A percentile compares a stretch with the other conserved stretches of the same genome.
These are phyloP conservation scores for Potorous gilbertii DNA, from an alignment of 2,797 vertebrate species.

Conservation along the genomic window DNA sequence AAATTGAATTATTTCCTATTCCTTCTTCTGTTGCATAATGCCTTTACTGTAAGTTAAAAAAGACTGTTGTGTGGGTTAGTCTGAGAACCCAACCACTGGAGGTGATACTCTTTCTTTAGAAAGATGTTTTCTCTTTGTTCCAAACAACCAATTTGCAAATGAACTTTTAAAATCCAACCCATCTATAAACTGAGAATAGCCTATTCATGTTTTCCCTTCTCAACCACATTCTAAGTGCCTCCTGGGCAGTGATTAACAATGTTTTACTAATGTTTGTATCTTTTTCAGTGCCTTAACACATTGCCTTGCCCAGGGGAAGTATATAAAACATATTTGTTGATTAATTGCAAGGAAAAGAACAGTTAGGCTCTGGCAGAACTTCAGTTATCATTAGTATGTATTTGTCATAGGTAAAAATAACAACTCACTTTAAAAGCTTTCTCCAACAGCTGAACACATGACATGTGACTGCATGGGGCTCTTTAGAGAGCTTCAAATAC, in stretches of 20 bases:
- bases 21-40: neutral
- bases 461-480: neutral
- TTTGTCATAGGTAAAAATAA: neutral
- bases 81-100: neutral
- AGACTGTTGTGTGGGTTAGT: neutral
- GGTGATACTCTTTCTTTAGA: neutral
- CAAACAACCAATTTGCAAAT: neutral
- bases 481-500: neutral
- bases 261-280: neutral
- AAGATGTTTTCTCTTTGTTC: neutral
- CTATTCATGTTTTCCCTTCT: neutral
- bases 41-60: neutral
- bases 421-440: neutral
- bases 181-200: neutral
- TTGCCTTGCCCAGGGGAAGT: neutral
- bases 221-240: neutral
- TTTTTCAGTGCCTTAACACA: neutral
- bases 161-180: neutral
- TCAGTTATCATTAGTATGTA: neutral
- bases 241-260: neutral
- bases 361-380: neutral
- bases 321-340: neutral
- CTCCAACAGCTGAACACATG: neutral
- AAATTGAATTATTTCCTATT: neutral
- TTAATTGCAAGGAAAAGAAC: neutral